Base-by-base conservation (phyloP, 2,113 vertebrate genomes). In the Trochalopteron elliotii region DNA sequence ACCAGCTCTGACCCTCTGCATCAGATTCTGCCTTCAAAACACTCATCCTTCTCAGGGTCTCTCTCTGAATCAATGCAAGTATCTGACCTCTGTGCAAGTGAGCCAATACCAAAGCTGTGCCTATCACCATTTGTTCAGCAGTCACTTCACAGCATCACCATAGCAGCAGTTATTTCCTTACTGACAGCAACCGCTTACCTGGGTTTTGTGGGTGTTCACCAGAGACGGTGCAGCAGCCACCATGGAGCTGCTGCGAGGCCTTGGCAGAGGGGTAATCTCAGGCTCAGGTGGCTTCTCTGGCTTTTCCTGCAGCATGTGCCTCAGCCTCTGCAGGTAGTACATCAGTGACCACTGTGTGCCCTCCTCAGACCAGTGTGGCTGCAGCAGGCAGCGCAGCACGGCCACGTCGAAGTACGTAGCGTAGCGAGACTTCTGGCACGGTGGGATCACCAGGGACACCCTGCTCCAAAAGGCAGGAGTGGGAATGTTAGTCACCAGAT, bases 131-230 rank as follows among this genome's bases (percentile, higher is more conserved):
- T 13, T 44, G n/a, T 13, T 24, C 59, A 72, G 37, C 33, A 52
- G 40, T 13, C 31, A 4, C 16, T 37, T 65, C 11, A 7, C 59
- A 83, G 55, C 42, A 78, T 3, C 59, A 57, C 31, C 79, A 64
- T 11, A 14, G 12, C 28, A 31, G 15, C 4, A 61, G 11, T 17
- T 31, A 1, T 21, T 45, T 65, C 25, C 35, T 24, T 18, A 24
- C 1, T 2, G 28, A 19, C 4, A 9, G 18, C 10, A 70, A 7
- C 40, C 45, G 45, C 96, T 98, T 89, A 99, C 99, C 98, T 99
- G 99, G 27, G 99, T 99, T 97, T 99, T 99, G 97, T 99, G 99
- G 15, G 99, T 99, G 93, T 99, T 99, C 95, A 99, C 99, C 87
- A 99, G 96, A 0, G 99, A 99, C 8, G 99, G 99, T 2, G 99